phyloP scores from a whole-genome alignment of 2,113 vertebrate species.

The Rhinogobius similis region DNA sequence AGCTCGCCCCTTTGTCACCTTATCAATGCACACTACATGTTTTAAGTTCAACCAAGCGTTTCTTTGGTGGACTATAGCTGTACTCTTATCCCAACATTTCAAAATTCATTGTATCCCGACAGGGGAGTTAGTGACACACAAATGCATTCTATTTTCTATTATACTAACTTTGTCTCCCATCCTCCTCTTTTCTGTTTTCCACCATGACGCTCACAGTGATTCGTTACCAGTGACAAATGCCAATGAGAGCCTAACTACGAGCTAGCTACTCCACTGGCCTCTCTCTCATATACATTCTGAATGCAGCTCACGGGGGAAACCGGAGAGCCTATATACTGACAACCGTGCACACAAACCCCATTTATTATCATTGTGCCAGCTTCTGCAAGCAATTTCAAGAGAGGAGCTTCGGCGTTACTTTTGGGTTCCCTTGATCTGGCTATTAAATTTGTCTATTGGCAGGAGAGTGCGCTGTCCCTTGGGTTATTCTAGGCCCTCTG shows the following conservation, averaged over 20 bases:
- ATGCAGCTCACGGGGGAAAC: constrained; percentile 15
- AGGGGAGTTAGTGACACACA: too few relatives aligned
- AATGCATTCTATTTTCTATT: too few relatives aligned
- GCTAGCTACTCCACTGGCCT: too few relatives aligned
- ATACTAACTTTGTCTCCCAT: background rate
- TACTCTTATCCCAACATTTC: too few relatives aligned
- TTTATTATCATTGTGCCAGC: constrained; percentile 55
- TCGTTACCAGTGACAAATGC: constrained; percentile 19
- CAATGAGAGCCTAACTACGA: constrained; percentile 50
- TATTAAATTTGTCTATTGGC: constrained; percentile 64
- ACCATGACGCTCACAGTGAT: background rate
- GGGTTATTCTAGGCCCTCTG: constrained; percentile 68
- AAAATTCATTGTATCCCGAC: too few relatives aligned
- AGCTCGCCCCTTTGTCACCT: too few relatives aligned
- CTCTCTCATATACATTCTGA: constrained; percentile 6
- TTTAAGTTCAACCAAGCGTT: too few relatives aligned
- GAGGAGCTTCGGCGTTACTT: constrained; percentile 53
- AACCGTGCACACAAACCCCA: constrained; percentile 41
- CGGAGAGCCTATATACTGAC: constrained; percentile 19
- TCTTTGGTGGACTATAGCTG: too few relatives aligned
- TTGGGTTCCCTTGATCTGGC: constrained; percentile 69
- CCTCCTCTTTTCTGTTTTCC: constrained; percentile 2
- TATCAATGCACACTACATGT: too few relatives aligned
- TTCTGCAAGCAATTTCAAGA: constrained; percentile 66
- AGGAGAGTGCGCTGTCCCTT: constrained; percentile 47